These are phyloP conservation scores for Pavo muticus DNA, from an alignment of 2,113 vertebrate species.

Conservation along the genomic window DNA sequence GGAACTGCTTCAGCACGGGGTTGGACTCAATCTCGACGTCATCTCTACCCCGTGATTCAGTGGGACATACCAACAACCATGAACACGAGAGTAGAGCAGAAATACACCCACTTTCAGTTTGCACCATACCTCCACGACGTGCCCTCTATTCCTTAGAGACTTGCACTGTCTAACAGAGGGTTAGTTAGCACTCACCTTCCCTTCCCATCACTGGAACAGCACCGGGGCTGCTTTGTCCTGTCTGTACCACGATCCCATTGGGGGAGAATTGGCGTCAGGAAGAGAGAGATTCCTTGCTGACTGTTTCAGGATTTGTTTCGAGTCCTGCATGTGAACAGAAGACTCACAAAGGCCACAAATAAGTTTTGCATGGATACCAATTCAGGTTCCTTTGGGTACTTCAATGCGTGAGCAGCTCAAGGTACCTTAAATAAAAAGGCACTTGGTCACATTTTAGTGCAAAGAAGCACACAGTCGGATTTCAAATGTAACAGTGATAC, in stretches of 20 bases:
- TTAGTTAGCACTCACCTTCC: background rate
- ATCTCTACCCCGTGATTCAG: no score
- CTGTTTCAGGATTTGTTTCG: accelerated
- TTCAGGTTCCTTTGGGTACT: no score
- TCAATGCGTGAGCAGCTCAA: accelerated
- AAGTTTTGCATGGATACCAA: background rate
- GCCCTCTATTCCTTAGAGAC: background rate
- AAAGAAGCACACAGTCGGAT: background rate
- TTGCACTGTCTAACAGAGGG: background rate
- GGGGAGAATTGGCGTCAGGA: background rate
- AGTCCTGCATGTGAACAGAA: background rate
- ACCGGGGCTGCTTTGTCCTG: no score
- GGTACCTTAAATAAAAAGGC: background rate
- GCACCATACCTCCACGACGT: background rate
- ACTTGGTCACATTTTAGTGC: background rate
- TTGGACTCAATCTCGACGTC: no score
- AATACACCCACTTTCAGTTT: background rate
- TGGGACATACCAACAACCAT: background rate
- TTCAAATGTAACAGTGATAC: background rate
- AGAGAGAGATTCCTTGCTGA: background rate
- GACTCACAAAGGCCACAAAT: accelerated
- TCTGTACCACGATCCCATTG: accelerated
- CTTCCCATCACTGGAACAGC: no score
- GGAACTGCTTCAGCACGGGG: no score
- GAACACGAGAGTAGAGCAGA: background rate